These are phyloP conservation scores for Dipodomys merriami DNA, from an alignment of 2,113 vertebrate genomes.

Conservation along the genomic window DNA sequence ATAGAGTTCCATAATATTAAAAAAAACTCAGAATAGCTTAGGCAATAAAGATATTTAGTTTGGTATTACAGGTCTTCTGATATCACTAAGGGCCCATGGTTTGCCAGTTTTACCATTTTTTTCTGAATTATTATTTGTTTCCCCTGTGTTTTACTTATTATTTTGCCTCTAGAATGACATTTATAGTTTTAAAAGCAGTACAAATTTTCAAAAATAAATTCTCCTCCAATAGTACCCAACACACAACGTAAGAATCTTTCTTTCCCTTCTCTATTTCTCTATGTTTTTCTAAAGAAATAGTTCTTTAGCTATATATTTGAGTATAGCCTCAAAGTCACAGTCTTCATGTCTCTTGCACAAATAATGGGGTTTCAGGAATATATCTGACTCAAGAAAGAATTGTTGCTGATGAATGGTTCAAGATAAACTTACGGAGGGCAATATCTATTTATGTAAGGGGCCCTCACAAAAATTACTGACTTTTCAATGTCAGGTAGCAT, in stretches of 20 bases:
- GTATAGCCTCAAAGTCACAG: too few species aligned
- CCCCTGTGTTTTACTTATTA: not conserved
- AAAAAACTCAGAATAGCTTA: not conserved
- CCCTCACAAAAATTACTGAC: not conserved
- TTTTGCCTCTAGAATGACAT: not conserved
- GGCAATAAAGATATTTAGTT: not conserved
- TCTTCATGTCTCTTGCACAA: too few species aligned
- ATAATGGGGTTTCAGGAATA: too few species aligned
- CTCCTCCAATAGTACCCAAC: not conserved
- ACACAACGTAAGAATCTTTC: not conserved
- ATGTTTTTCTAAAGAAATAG: too few species aligned
- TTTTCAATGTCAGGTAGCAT: not conserved
- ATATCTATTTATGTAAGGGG: not conserved
- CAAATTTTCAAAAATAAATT: constrained; percentile 31
- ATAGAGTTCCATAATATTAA: too few species aligned
- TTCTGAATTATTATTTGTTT: too few species aligned
- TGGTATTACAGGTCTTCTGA: not conserved
- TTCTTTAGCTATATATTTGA: too few species aligned
- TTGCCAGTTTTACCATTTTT: not conserved
- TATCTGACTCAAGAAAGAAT: too few species aligned
- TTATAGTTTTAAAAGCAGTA: not conserved
- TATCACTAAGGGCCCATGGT: not conserved
- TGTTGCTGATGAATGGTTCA: too few species aligned
- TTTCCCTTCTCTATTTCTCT: not conserved
- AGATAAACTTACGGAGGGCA: not conserved